A percentile compares a stretch with the other conserved stretches of the same genome.
phyloP scores from a whole-genome alignment of 2,888 invertebrate genomes.

The Micoletzkya japonica region DNA sequence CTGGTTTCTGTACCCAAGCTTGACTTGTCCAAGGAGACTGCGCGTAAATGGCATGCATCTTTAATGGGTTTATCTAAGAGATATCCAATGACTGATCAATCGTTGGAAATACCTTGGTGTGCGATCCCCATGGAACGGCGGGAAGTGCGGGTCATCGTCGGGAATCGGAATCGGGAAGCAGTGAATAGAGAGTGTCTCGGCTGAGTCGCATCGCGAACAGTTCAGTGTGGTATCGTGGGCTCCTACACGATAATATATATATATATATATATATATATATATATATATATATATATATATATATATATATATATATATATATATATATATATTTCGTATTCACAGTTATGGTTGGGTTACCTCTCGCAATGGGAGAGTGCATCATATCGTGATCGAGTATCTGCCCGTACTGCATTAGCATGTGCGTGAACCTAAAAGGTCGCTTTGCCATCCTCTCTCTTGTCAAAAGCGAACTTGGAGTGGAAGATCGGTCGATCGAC shows the following conservation, averaged over 20 bases:
- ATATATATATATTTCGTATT: neutral
- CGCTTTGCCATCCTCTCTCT: neutral
- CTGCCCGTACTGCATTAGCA: constrained; percentile 88
- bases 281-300: neutral
- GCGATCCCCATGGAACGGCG: constrained; percentile 79
- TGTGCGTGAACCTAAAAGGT: constrained; percentile 55
- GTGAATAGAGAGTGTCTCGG: constrained; percentile 86
- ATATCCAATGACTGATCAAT: neutral
- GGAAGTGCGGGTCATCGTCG: constrained; percentile 83
- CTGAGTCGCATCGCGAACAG: constrained; percentile 78
- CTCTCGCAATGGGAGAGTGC: constrained; percentile 79
- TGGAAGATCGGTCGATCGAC: constrained; percentile 15
- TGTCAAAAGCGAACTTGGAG: neutral
- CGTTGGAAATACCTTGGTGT: constrained; percentile 68
- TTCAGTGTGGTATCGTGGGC: constrained; percentile 60
- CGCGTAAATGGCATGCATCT: constrained; percentile 93
- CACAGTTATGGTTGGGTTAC: constrained; percentile 39
- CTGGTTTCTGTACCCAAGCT: constrained; percentile 68
- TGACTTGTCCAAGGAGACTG: constrained; percentile 86
- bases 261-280: neutral
- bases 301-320: neutral
- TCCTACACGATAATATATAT: constrained; percentile 33
- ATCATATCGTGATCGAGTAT: constrained; percentile 91
- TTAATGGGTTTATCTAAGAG: neutral
- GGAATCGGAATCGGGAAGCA: constrained; percentile 91